Percentiles rank a stretch among this genome's conserved stretches.
Evolutionary conservation across 2,797 vertebrate genomes (phyloP).

Genomic region (Bovichtus diacanthus): DNA sequence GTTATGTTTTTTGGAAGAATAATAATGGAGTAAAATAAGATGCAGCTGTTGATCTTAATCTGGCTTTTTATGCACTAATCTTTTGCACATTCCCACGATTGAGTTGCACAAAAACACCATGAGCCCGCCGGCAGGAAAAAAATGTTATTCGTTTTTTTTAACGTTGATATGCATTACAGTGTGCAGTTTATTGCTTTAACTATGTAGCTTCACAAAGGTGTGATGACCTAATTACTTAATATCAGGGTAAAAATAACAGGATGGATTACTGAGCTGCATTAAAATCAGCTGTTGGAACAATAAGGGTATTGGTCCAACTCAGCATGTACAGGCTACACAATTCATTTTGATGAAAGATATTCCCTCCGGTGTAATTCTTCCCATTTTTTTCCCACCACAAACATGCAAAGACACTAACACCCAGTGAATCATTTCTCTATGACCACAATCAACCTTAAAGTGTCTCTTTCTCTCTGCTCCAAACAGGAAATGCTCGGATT

Average conservation of each 20-base stretch:
- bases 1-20: slow-evolving; percentile 13
- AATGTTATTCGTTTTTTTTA: too few species aligned
- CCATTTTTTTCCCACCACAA: slow-evolving; percentile 6
- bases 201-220: background rate
- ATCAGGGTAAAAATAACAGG: background rate
- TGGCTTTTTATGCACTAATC: slow-evolving; percentile 4
- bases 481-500: slow-evolving; percentile 67
- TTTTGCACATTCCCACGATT: slow-evolving; percentile 22
- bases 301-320: slow-evolving; percentile 5
- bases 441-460: slow-evolving; percentile 12
- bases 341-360: slow-evolving; percentile 29
- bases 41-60: slow-evolving; percentile 57
- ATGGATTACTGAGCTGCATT: background rate
- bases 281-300: slow-evolving; percentile 20
- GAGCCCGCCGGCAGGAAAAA: slow-evolving; percentile 22
- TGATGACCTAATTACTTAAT: background rate
- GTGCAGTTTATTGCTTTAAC: background rate
- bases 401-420: background rate
- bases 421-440: background rate
- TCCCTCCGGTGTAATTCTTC: slow-evolving; percentile 21
- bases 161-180: background rate
- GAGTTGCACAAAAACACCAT: slow-evolving; percentile 5
- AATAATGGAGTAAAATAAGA: slow-evolving; percentile 43
- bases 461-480: slow-evolving; percentile 33
- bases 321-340: background rate